Conservation (phyloP, 2,113 vertebrate genomes). For the Leptocoma aspasia region DNA sequence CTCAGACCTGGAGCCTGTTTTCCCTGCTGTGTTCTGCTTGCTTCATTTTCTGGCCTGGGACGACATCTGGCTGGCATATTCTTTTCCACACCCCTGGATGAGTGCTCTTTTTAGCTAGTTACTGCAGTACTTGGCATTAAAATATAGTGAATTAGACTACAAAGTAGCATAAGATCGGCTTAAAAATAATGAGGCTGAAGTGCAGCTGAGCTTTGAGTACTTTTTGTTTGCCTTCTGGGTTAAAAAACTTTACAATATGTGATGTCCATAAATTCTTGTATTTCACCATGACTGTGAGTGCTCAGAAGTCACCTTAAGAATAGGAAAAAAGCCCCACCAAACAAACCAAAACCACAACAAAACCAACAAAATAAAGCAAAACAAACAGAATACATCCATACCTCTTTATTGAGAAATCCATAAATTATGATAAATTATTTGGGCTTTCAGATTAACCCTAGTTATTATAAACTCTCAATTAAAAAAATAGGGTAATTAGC, state of each 20-base stretch:
- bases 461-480: neutral
- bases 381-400: neutral
- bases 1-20: neutral
- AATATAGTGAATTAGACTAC: neutral
- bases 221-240: neutral
- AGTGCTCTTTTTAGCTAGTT: neutral
- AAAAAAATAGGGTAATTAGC: neutral
- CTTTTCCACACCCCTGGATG: neutral
- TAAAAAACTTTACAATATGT: neutral
- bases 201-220: neutral
- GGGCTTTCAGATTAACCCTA: neutral
- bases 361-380: neutral
- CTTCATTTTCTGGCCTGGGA: slow-evolving; percentile 35
- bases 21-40: neutral
- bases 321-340: neutral
- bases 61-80: slow-evolving; percentile 45
- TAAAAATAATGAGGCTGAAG: neutral
- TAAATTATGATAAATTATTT: neutral
- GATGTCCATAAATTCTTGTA: neutral
- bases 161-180: neutral
- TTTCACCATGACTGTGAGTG: neutral
- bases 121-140: neutral
- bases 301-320: neutral
- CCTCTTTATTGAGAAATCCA: neutral
- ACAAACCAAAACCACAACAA: neutral